phyloP scores from a whole-genome alignment of 1,140 invertebrate species.

The Magallana angulata region DNA sequence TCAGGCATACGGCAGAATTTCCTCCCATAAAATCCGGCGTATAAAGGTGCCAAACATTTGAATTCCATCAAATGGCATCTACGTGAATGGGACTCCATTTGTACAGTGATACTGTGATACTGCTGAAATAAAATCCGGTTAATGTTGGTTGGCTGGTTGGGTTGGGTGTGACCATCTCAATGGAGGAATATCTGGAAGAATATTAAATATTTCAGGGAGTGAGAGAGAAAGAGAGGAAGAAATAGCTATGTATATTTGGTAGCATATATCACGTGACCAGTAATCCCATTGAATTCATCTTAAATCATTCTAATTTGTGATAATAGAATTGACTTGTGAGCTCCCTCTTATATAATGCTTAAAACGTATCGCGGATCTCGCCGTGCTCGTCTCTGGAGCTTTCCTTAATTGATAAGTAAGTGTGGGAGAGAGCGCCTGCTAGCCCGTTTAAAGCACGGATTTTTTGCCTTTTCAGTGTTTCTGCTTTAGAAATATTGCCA shows the following conservation, averaged over 20 bases:
- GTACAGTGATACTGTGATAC: background rate
- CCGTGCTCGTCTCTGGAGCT: background rate
- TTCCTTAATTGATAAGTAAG: conserved; percentile 26
- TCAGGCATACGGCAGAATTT: background rate
- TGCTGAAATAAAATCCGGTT: background rate
- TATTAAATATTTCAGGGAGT: background rate
- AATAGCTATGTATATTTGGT: background rate
- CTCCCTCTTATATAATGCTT: conserved; percentile 33
- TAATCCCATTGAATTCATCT: conserved; percentile 3
- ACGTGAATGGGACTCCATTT: background rate
- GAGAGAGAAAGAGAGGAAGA: background rate
- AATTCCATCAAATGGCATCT: background rate
- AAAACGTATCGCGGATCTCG: conserved; percentile 1
- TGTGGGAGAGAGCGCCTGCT: conserved; percentile 2
- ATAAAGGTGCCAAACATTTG: conserved; percentile 9
- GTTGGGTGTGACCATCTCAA: no score
- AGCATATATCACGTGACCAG: background rate
- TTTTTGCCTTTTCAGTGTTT: conserved; percentile 32
- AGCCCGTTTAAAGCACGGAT: conserved; percentile 11
- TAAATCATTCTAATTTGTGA: background rate
- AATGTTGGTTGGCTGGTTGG: no score
- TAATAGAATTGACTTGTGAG: background rate
- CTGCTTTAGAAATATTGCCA: conserved; percentile 8
- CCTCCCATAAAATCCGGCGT: background rate
- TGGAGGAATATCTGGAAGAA: background rate